Percentiles rank a stretch among this genome's conserved stretches.
phyloP scores from a whole-genome alignment of 2,113 vertebrate genomes.

The Pundamilia nyererei region DNA sequence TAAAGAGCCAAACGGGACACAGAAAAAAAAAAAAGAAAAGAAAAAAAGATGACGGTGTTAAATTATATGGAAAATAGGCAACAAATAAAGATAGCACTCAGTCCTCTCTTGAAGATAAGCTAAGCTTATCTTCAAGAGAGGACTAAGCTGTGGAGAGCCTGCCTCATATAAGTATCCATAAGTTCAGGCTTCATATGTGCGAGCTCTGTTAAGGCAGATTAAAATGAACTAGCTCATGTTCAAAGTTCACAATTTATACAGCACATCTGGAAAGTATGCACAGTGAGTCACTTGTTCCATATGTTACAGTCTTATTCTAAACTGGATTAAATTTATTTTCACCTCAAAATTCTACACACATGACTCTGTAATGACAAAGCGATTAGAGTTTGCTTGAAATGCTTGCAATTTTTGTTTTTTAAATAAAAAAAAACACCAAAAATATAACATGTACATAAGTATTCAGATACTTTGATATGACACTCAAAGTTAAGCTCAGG shows the following conservation, averaged over 20 bases:
- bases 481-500: neutral
- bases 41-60: neutral
- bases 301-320: neutral
- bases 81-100: neutral
- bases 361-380: neutral
- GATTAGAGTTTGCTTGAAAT: neutral
- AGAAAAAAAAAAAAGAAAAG: no score
- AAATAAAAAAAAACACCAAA: rapidly evolving
- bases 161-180: neutral
- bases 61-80: neutral
- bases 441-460: neutral
- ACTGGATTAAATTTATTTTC: neutral
- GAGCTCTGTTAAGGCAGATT: neutral
- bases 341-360: neutral
- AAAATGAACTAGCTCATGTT: neutral
- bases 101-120: neutral
- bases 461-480: neutral
- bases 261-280: neutral
- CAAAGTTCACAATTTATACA: neutral
- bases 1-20: no score
- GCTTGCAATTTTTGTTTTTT: neutral
- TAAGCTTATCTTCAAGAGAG: no score
- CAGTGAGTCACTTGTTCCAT: neutral
- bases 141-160: neutral
- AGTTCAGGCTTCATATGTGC: neutral